Evolutionary conservation across 2,888 invertebrate genomes (phyloP).

Genomic region (Drosophila eohydei): DNA sequence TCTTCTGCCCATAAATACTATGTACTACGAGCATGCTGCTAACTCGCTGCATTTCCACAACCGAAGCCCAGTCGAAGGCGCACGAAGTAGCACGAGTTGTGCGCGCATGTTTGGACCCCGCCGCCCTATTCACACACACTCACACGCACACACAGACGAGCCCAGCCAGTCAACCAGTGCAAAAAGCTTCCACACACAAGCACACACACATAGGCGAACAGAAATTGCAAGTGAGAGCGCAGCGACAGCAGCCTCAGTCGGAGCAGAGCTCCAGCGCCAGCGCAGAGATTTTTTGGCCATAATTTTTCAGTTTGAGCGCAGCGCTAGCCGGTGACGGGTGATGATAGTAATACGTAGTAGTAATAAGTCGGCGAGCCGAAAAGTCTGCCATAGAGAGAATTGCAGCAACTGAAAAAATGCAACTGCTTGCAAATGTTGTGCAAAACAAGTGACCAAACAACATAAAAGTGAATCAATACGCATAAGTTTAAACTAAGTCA

Average conservation of each 20-base stretch:
- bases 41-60: conserved; percentile 64
- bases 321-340: conserved; percentile 80
- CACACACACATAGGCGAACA: conserved; percentile 19
- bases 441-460: conserved; percentile 33
- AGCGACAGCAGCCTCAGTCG: conserved; percentile 15
- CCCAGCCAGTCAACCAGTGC: conserved; percentile 61
- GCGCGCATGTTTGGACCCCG: conserved; percentile 64
- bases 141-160: conserved; percentile 6
- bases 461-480: conserved; percentile 1
- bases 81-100: conserved; percentile 63
- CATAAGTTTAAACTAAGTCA: conserved; percentile 9
- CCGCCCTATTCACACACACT: conserved; percentile 4
- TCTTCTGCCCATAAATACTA: conserved; percentile 67
- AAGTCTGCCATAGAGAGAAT: conserved; percentile 47
- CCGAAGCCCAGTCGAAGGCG: conserved; percentile 54
- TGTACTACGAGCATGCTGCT: conserved; percentile 66
- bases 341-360: conserved; percentile 76
- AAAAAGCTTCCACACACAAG: conserved; percentile 43
- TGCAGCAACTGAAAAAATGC: conserved; percentile 40
- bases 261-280: conserved; percentile 67
- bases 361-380: conserved; percentile 68
- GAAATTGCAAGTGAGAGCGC: conserved; percentile 67
- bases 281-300: conserved; percentile 76
- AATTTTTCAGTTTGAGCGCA: conserved; percentile 77
- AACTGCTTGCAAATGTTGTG: conserved; percentile 39